Evolutionary conservation across 1,140 invertebrate genomes (phyloP).

Genomic region (Atta cephalotes): DNA sequence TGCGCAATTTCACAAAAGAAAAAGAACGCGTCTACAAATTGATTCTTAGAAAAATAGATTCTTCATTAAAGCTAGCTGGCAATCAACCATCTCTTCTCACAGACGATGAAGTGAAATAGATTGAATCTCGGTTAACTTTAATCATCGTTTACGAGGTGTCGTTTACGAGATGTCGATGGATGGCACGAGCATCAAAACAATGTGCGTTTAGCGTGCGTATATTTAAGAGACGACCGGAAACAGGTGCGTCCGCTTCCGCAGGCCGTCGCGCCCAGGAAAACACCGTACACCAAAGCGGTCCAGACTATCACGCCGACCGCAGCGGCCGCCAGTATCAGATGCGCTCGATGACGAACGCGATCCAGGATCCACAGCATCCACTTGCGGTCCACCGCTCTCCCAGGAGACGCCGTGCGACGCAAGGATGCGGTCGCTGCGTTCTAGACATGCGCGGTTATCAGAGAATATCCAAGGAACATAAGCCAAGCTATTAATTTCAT

Average conservation of each 20-base stretch:
- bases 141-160: neutral
- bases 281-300: conserved; percentile 61
- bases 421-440: neutral
- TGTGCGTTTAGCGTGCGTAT: conserved; percentile 56
- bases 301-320: conserved; percentile 64
- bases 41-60: neutral
- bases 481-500: conserved; percentile 16
- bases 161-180: neutral
- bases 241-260: conserved; percentile 68
- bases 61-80: neutral
- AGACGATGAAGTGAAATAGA: neutral
- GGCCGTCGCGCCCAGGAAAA: conserved; percentile 67
- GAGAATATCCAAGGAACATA: conserved; percentile 32
- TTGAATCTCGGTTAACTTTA: conserved; percentile 21
- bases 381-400: conserved; percentile 45
- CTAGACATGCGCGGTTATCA: conserved; percentile 25
- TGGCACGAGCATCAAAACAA: conserved; percentile 52
- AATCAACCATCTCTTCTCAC: neutral
- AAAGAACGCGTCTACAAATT: neutral
- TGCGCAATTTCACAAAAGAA: neutral
- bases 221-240: conserved; percentile 47
- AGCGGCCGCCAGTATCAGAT: conserved; percentile 38
- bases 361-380: conserved; percentile 51
- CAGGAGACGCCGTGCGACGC: conserved; percentile 15
- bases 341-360: conserved; percentile 56